Evolutionary conservation across 2,113 vertebrate genomes (phyloP).

Genomic region (Lampris megalopsis): DNA sequence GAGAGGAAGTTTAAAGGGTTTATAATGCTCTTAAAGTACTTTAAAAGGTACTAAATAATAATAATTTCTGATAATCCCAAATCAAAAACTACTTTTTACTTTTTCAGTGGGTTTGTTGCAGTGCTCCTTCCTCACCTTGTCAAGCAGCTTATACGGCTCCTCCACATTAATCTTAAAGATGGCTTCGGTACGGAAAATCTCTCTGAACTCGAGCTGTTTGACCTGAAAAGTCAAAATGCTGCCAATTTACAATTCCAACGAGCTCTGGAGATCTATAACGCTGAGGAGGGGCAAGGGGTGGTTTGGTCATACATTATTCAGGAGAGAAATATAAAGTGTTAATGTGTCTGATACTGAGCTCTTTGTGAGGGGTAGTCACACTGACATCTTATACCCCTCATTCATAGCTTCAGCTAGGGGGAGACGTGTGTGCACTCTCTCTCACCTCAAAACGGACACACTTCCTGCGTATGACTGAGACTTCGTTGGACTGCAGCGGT

Average conservation of each 20-base stretch:
- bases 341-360: constrained; percentile 58
- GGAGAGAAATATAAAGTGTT: constrained; percentile 50
- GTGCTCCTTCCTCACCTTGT: constrained; percentile 71
- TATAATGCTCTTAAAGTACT: background rate
- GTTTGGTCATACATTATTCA: constrained; percentile 67
- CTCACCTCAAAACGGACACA: constrained; percentile 91
- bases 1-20: background rate
- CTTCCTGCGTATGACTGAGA: constrained; percentile 91
- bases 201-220: constrained; percentile 86
- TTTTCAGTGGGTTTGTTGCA: background rate
- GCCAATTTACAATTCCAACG: constrained; percentile 3
- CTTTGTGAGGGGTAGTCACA: constrained; percentile 44
- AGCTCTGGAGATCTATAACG: background rate
- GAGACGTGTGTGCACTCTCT: constrained; percentile 48
- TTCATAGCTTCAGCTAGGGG: constrained; percentile 42
- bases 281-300: background rate
- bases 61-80: background rate
- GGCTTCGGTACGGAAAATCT: constrained; percentile 79
- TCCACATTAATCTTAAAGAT: constrained; percentile 77
- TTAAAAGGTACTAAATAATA: background rate
- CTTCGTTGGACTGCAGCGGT: constrained; percentile 86
- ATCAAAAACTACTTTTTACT: background rate
- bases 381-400: constrained; percentile 38
- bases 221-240: constrained; percentile 72
- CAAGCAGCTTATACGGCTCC: constrained; percentile 75